Evolutionary conservation across 2,113 vertebrate genomes (phyloP).

Genomic region (Vulpes lagopus): DNA sequence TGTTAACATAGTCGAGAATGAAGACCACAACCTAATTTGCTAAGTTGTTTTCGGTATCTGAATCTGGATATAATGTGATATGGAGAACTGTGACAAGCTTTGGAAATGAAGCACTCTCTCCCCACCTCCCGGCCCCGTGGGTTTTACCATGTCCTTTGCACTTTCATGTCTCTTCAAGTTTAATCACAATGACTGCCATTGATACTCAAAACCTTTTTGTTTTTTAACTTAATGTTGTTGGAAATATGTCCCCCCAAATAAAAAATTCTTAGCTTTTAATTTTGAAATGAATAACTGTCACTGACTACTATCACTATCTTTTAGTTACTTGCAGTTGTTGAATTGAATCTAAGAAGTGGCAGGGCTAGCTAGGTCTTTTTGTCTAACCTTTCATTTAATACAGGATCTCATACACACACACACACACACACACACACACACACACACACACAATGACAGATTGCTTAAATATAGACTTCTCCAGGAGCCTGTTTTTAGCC

Average conservation of each 20-base stretch:
- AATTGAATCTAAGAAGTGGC: neutral
- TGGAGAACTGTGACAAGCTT: neutral
- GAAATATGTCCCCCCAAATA: neutral
- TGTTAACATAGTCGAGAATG: neutral
- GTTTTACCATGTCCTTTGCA: neutral
- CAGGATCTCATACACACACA: neutral
- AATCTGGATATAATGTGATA: neutral
- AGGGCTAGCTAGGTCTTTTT: neutral
- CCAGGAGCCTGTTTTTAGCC: neutral
- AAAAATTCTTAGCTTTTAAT: neutral
- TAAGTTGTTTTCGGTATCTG: neutral
- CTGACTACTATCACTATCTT: neutral
- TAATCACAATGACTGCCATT: neutral
- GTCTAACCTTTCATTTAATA: neutral
- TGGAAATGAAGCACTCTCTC: neutral
- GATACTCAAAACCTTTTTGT: neutral
- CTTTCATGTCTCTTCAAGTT: neutral
- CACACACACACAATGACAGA: neutral
- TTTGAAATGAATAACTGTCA: conserved; percentile 26
- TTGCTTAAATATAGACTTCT: neutral
- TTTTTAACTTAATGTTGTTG: conserved; percentile 24
- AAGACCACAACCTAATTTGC: conserved; percentile 7
- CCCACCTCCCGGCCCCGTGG: neutral
- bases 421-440: neutral
- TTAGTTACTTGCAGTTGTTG: neutral